Base-by-base conservation (phyloP, 1,140 invertebrate species). In the Diabrotica undecimpunctata region DNA sequence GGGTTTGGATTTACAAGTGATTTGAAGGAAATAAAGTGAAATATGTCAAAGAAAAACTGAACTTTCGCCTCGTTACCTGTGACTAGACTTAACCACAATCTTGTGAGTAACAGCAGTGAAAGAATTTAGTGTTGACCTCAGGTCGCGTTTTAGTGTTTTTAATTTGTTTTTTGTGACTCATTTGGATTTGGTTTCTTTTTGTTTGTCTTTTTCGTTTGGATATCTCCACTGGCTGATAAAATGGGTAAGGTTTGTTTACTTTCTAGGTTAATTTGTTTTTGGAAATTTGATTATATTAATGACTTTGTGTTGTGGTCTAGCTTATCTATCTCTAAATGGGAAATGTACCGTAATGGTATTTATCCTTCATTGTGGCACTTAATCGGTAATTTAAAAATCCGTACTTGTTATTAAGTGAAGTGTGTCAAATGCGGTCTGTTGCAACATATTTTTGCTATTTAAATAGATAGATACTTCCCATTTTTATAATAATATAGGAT, bases 111-210 rank as follows among this genome's bases (percentile, higher is more conserved):
- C 25, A 8, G 59, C 59, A 51, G 10, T 61, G 46, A 61, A 38
- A 61, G 41, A 61, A 52, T 61, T 61, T 51, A 14, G 7, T 51
- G 58, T 5, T 57, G 55, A 57, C 11, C 37, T 9, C 35, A 25
- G 59, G 41, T 41, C 59, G 59, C 25, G 59, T 51, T 61, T 61
- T 25, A 25, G 39, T 61, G 59, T 12, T 14, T 58, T 57, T 11
- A 41, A 6, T 62, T 55, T 62, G 64, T 55, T 61, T 51, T 59
- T 62, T 63, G 64, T 68, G 67, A 68, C 63, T 68, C 63, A 68
- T 65, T 66, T 50, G 39, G 36, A 38, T 57, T 62, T 62, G 59
- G 9, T 11, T 12, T 7, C 50, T 57, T 58, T 61, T 46, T 46
- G 41, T 46, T 37, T 38, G 9, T 7, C 14, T 14, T 36, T 25